Evolutionary conservation across 2,888 invertebrate genomes (phyloP), one percentile per base, ranked within the genome.

Genomic region (Nebria brevicollis): DNA sequence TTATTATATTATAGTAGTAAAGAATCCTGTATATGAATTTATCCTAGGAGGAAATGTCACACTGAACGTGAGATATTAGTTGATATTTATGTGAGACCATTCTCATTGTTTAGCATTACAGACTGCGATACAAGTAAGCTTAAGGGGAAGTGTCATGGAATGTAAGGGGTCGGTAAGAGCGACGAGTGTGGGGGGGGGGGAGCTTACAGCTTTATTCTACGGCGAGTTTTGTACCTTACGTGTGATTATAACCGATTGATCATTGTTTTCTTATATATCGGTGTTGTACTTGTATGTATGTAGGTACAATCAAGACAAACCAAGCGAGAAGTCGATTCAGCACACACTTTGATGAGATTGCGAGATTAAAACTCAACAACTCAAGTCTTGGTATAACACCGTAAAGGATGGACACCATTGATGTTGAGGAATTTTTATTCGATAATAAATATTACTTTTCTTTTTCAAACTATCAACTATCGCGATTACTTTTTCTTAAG

Each of bases 21-120:
- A 54, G 43, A 54, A 54, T 54, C 2, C 54, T 54, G 54, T 54
- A 54, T 54, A 11, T 11, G 54, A 54, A 54, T 54, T 54, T 54
- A 54, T 54, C 54, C 54, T 54, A 54, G 54, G 54, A 54, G 54
- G 54, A 54, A 54, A 54, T 54, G 54, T 54, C 54, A 54, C 13
- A 54, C 11, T 54, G 54, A 54, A 54, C 54, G 54, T 54, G 54
- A 54, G 54, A 54, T 54, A 54, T 54, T 54, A 54, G 54, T 54
- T 54, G 54, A 54, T 54, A 54, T 54, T 54, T 54, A 54, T 54
- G 54, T 54, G 54, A 54, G 54, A 54, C 54, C 54, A 54, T 54
- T 54, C 54, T 54, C 54, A 54, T 54, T 54, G 54, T 54, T 54
- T 54, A 54, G 8, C 54, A 54, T 54, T 54, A 13, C 13, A 54